phyloP scores from a whole-genome alignment of 2,888 invertebrate genomes.

The Drosophila nr. perissopoda region DNA sequence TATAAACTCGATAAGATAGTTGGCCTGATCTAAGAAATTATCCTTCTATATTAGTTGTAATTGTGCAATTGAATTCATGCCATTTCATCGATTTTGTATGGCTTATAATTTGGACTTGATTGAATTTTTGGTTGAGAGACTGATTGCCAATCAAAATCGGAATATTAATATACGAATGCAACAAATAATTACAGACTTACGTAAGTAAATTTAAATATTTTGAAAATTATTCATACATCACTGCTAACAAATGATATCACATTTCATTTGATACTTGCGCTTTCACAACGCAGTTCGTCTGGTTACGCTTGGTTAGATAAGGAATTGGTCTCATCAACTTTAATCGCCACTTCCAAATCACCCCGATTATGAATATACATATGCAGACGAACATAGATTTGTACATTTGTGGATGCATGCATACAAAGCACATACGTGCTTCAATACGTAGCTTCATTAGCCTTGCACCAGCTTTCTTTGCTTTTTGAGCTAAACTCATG shows the following conservation, averaged over 20 bases:
- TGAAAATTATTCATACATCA: background rate
- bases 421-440: background rate
- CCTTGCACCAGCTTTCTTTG: constrained; percentile 44
- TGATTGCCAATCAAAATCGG: background rate
- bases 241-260: constrained; percentile 2
- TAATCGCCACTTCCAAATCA: constrained; percentile 30
- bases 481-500: constrained; percentile 22
- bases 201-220: constrained; percentile 5
- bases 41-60: background rate
- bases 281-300: constrained; percentile 23
- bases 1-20: fast-evolving
- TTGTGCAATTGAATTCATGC: background rate
- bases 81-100: background rate
- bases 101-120: background rate
- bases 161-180: background rate
- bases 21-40: background rate
- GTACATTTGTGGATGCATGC: background rate
- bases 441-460: constrained; percentile 46
- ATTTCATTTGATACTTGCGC: constrained; percentile 20
- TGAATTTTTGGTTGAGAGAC: background rate
- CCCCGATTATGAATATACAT: constrained; percentile 1
- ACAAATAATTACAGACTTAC: constrained; percentile 1
- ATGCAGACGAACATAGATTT: constrained; percentile 4
- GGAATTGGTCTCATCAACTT: constrained; percentile 26
- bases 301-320: constrained; percentile 4